Evolutionary conservation across 2,113 vertebrate genomes (phyloP).

Genomic region (Crocuta crocuta): DNA sequence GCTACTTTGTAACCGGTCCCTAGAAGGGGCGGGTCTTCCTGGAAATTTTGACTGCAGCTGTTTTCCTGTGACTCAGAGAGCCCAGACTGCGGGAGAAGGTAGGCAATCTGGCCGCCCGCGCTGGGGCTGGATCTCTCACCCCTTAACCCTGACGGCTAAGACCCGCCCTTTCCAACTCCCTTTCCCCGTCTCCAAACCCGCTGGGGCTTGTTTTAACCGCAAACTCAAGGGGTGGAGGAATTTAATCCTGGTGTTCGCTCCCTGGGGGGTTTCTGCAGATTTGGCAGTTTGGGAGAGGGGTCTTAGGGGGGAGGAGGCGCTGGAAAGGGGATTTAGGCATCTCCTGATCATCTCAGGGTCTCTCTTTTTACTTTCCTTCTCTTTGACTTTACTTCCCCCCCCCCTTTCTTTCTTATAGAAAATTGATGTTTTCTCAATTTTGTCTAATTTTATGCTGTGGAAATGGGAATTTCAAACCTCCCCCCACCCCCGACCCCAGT

Average conservation of each 20-base stretch:
- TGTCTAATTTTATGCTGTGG: not conserved
- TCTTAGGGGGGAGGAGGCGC: no score
- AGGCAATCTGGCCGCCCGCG: accelerated
- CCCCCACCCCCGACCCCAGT: accelerated
- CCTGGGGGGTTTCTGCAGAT: not conserved
- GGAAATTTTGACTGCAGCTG: not conserved
- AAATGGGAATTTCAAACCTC: not conserved
- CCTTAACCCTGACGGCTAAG: not conserved
- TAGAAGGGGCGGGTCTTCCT: constrained; percentile 4
- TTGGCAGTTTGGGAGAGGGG: not conserved
- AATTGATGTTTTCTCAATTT: not conserved
- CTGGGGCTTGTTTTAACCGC: not conserved
- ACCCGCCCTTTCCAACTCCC: not conserved
- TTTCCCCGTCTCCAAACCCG: not conserved
- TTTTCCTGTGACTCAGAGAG: not conserved
- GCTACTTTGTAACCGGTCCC: constrained; percentile 15
- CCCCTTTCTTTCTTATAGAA: not conserved
- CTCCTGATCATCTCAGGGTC: not conserved
- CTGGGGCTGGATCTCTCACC: not conserved
- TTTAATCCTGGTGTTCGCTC: not conserved
- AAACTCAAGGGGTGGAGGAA: not conserved
- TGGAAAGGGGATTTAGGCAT: not conserved
- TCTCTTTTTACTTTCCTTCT: not conserved
- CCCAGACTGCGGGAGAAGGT: not conserved
- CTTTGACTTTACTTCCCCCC: not conserved